These are phyloP conservation scores for Coracias cyanogaster DNA, from an alignment of 2,797 vertebrate genomes.

Conservation along the genomic window DNA sequence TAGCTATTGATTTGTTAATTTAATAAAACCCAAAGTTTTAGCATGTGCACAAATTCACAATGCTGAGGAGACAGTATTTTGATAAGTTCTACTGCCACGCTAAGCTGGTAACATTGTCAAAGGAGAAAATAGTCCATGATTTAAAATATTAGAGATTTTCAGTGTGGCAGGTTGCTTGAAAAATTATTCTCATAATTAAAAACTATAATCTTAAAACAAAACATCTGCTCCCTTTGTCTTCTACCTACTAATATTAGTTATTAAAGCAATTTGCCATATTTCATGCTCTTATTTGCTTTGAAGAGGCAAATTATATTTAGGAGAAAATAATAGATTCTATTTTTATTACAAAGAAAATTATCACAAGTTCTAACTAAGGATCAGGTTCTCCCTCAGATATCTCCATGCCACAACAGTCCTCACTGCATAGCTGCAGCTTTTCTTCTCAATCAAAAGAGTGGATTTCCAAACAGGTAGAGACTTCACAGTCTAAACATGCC, in stretches of 20 bases:
- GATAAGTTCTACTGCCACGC: slow-evolving; percentile 7
- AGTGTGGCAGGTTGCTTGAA: background rate
- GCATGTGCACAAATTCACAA: slow-evolving; percentile 49
- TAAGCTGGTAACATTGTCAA: background rate
- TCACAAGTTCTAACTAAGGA: background rate
- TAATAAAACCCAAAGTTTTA: slow-evolving; percentile 60
- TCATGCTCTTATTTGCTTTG: background rate
- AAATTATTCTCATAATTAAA: background rate
- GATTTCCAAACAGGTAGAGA: background rate
- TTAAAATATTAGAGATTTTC: slow-evolving; percentile 11
- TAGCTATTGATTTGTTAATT: slow-evolving; percentile 63
- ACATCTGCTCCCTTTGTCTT: background rate
- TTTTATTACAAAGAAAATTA: background rate
- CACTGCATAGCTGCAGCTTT: background rate
- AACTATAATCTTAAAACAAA: background rate
- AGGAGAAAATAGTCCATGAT: background rate
- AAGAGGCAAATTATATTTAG: background rate
- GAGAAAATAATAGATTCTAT: background rate
- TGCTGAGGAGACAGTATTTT: slow-evolving; percentile 43
- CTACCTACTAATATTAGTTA: background rate
- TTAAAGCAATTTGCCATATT: background rate
- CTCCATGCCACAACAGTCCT: background rate
- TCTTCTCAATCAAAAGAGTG: background rate
- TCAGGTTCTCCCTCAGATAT: background rate
- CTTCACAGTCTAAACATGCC: background rate